A percentile compares a stretch with the other conserved stretches of the same genome.
Evolutionary conservation across 2,797 vertebrate genomes (phyloP).

Genomic region (Margarornis squamiger): DNA sequence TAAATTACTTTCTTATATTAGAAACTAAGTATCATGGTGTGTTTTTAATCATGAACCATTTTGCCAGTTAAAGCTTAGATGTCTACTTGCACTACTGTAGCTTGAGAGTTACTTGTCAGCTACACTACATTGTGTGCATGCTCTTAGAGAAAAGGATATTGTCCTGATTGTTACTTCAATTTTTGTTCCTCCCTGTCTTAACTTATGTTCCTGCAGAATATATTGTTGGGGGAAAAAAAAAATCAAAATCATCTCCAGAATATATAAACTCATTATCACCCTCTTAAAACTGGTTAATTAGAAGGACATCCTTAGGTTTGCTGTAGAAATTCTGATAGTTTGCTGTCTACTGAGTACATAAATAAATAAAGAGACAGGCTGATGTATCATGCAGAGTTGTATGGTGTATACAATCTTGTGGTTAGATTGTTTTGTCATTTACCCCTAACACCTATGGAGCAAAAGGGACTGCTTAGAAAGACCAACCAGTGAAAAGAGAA

Average conservation of each 20-base stretch:
- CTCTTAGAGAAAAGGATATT: background rate
- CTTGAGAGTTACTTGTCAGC: background rate
- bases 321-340: background rate
- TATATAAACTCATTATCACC: background rate
- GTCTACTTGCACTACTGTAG: background rate
- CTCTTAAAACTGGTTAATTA: background rate
- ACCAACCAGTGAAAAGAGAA: background rate
- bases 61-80: background rate
- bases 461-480: background rate
- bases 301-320: background rate
- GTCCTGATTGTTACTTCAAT: background rate
- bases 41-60: background rate
- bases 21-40: background rate
- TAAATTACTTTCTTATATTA: background rate
- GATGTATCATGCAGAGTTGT: background rate
- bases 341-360: background rate
- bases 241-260: background rate
- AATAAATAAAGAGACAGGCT: background rate
- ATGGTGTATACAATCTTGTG: background rate
- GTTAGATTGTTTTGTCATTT: background rate
- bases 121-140: fast-evolving
- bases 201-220: background rate
- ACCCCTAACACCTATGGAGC: background rate
- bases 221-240: background rate
- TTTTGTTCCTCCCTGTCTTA: background rate